Evolutionary conservation across 1,140 invertebrate species (phyloP).

Genomic region (Uloborus diversus): DNA sequence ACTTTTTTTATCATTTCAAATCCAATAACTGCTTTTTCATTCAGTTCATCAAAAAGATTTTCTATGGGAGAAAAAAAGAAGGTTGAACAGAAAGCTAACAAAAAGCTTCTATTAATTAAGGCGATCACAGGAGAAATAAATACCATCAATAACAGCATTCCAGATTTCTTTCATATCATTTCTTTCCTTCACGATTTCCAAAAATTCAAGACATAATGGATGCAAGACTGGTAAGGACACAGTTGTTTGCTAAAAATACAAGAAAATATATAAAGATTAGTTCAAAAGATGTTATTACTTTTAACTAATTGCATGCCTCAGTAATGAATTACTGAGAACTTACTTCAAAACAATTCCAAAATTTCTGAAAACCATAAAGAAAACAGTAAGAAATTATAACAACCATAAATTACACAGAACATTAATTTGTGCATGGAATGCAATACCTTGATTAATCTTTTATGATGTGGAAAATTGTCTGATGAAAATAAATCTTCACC

Average conservation of each 20-base stretch:
- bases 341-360: no score
- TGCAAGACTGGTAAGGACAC: conserved; percentile 45
- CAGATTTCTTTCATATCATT: conserved; percentile 47
- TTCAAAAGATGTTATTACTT: no score
- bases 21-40: conserved; percentile 41
- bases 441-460: conserved; percentile 73
- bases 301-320: no score
- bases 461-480: conserved; percentile 69
- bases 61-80: conserved; percentile 50
- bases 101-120: neutral
- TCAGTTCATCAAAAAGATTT: conserved; percentile 32
- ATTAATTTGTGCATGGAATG: no score
- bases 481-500: conserved; percentile 69
- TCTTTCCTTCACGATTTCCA: neutral
- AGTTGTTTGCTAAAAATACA: conserved; percentile 51
- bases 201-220: conserved; percentile 47
- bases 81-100: neutral
- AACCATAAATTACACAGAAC: no score
- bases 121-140: neutral
- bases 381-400: no score
- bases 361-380: no score
- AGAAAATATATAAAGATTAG: neutral
- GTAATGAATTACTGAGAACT: no score
- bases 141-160: conserved; percentile 40
- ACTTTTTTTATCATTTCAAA: conserved; percentile 56